Percentiles rank a stretch among this genome's conserved stretches.
Conservation (phyloP, 2,888 invertebrate genomes). For the Zaprionus obscuricornis region DNA sequence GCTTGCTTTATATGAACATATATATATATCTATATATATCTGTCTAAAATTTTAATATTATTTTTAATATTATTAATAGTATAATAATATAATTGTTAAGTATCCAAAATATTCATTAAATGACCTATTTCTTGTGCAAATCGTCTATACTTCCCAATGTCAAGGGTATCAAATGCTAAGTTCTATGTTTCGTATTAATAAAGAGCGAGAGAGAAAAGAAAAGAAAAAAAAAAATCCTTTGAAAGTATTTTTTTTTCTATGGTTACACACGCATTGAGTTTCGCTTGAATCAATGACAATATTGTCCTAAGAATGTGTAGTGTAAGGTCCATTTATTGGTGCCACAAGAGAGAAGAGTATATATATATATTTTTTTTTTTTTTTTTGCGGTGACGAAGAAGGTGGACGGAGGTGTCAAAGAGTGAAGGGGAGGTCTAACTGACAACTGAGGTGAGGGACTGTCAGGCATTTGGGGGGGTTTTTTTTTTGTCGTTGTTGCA, state of each 20-base stretch:
- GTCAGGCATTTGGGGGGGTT: background rate
- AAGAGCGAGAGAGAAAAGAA: too few relatives aligned
- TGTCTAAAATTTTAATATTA: too few relatives aligned
- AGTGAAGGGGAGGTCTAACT: too few relatives aligned
- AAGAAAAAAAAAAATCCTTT: slow-evolving; percentile 10
- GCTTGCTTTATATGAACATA: too few relatives aligned
- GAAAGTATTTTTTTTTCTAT: slow-evolving; percentile 32
- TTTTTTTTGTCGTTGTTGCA: slow-evolving; percentile 35
- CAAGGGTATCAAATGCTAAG: slow-evolving; percentile 10
- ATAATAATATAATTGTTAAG: too few relatives aligned
- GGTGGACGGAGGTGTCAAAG: too few relatives aligned
- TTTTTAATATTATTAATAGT: too few relatives aligned
- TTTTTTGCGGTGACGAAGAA: slow-evolving; percentile 1
- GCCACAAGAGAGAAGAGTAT: background rate
- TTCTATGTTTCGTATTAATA: background rate
- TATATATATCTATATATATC: too few relatives aligned
- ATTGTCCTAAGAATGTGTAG: slow-evolving; percentile 39
- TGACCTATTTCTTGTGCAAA: too few relatives aligned
- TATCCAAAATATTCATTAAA: too few relatives aligned
- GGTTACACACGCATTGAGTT: slow-evolving; percentile 30
- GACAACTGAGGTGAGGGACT: too few relatives aligned
- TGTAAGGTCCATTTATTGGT: background rate
- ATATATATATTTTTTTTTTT: background rate
- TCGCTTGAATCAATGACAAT: slow-evolving; percentile 52
- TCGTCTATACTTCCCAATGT: too few relatives aligned